Conservation (phyloP, 2,113 vertebrate species). For the Peromyscus maniculatus region DNA sequence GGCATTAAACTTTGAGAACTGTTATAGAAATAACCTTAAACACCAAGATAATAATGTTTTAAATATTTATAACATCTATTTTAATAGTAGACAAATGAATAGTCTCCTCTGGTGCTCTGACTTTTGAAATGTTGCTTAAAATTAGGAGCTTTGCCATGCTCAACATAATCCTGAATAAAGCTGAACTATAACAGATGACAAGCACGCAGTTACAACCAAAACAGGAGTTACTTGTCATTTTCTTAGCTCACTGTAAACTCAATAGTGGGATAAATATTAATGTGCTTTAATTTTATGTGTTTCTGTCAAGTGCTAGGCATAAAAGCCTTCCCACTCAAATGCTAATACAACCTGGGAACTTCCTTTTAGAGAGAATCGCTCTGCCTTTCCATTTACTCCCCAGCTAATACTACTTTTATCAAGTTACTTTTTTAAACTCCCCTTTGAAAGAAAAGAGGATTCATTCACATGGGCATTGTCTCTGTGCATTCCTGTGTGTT, state of each 20-base stretch:
- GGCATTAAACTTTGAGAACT: background rate
- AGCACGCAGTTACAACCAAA: background rate
- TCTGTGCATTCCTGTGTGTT: constrained; percentile 18
- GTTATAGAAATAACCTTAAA: background rate
- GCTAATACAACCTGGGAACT: constrained; percentile 18
- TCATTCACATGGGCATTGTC: constrained; percentile 11
- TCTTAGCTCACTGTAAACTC: background rate
- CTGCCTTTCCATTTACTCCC: constrained; percentile 28
- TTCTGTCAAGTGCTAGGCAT: background rate
- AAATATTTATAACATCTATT: background rate
- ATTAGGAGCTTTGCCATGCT: background rate
- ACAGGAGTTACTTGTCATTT: constrained; percentile 40
- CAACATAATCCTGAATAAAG: constrained; percentile 7
- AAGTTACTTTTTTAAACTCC: background rate
- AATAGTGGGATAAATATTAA: constrained; percentile 65
- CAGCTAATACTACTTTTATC: constrained; percentile 25
- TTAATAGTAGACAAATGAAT: background rate
- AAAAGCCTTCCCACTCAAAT: constrained; percentile 41
- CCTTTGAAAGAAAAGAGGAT: constrained; percentile 61
- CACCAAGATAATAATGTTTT: background rate
- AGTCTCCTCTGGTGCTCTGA: background rate
- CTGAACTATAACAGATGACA: background rate
- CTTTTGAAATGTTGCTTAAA: constrained; percentile 28
- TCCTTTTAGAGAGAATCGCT: constrained; percentile 11
- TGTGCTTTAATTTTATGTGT: background rate